Evolutionary conservation across 2,888 invertebrate species (phyloP).

Genomic region (Nipponacmea schrenckii): DNA sequence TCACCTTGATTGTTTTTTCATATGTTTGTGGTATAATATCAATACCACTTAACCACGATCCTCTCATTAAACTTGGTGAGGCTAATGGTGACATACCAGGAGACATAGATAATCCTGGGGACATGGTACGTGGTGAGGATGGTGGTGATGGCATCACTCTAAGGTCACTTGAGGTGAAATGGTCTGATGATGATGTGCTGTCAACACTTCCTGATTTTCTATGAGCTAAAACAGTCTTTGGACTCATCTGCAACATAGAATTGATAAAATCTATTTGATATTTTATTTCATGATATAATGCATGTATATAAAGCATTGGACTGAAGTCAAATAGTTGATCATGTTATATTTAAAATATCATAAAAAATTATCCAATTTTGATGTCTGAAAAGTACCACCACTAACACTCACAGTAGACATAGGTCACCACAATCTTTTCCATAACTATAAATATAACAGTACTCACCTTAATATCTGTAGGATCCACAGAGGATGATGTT

Average conservation of each 20-base stretch:
- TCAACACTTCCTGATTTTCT: conserved; percentile 38
- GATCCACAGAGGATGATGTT: background rate
- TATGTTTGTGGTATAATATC: conserved; percentile 70
- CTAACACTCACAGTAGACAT: too few relatives aligned
- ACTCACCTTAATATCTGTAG: background rate
- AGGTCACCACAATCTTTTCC: too few relatives aligned
- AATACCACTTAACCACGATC: conserved; percentile 45
- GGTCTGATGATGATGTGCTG: conserved; percentile 53
- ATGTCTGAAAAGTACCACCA: too few relatives aligned
- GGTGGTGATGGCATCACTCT: conserved; percentile 47
- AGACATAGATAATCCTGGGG: conserved; percentile 33
- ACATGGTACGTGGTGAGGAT: conserved; percentile 39
- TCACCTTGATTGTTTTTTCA: conserved; percentile 72
- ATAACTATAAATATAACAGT: background rate
- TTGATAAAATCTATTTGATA: background rate
- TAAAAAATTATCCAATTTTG: too few relatives aligned
- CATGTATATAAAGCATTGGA: too few relatives aligned
- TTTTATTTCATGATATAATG: too few relatives aligned
- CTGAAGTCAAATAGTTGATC: too few relatives aligned
- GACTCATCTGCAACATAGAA: conserved; percentile 11
- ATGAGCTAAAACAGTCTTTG: conserved; percentile 19
- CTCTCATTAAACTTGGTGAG: conserved; percentile 50
- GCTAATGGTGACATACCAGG: conserved; percentile 53
- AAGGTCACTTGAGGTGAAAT: conserved; percentile 62
- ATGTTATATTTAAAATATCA: too few relatives aligned